A percentile compares a stretch with the other conserved stretches of the same genome.
These are phyloP conservation scores for Molossus molossus DNA, from an alignment of 2,797 vertebrate species.

Conservation along the genomic window DNA sequence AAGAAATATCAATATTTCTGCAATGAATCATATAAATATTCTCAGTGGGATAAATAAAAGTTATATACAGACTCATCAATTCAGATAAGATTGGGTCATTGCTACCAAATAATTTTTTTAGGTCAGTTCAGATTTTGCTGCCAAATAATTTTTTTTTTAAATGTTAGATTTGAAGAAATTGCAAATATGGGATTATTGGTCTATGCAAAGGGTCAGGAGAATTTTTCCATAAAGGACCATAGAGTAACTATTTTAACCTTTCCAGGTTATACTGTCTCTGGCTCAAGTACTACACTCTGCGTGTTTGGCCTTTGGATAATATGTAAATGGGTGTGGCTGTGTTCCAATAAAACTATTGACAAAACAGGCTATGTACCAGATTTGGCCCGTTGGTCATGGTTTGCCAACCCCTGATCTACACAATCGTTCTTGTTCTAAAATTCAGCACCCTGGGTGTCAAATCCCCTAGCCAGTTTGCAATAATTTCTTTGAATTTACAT, in stretches of 20 bases:
- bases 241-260: slow-evolving; percentile 12
- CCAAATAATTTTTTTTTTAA: background rate
- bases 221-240: background rate
- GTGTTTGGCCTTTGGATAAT: background rate
- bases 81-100: background rate
- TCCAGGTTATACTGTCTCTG: background rate
- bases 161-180: background rate
- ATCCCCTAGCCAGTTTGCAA: background rate
- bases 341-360: slow-evolving; percentile 33
- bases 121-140: slow-evolving; percentile 52
- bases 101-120: slow-evolving; percentile 17
- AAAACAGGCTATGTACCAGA: background rate
- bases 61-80: background rate
- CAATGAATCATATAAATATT: slow-evolving; percentile 50
- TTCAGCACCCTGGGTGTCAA: background rate
- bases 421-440: background rate
- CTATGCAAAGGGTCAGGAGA: background rate
- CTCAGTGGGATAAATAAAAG: slow-evolving; percentile 14
- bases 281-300: background rate
- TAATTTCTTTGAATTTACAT: slow-evolving; percentile 26
- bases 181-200: slow-evolving; percentile 14
- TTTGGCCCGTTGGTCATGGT: background rate
- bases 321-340: accelerated
- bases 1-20: slow-evolving; percentile 46
- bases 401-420: background rate